phyloP scores from a whole-genome alignment of 2,797 vertebrate genomes.

The Myripristis jacobus region DNA sequence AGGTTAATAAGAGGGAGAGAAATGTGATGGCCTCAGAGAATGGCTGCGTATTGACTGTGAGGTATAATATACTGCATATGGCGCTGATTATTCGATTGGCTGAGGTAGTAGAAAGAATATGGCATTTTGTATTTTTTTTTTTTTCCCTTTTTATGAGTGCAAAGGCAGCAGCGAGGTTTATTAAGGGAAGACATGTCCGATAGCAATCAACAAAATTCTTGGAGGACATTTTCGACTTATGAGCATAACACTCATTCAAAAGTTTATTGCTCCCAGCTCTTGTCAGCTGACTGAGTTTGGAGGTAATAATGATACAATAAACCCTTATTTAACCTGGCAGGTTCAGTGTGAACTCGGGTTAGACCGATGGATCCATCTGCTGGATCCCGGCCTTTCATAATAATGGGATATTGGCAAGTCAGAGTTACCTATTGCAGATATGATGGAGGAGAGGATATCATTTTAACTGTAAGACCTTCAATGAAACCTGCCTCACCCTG shows the following conservation, averaged over 20 bases:
- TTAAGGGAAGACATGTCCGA: constrained; percentile 21
- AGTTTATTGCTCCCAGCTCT: constrained; percentile 22
- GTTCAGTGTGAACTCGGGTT: background rate
- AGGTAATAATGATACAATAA: constrained; percentile 35
- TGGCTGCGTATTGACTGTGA: constrained; percentile 39
- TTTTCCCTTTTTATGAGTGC: constrained; percentile 39
- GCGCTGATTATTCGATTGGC: constrained; percentile 27
- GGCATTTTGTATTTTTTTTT: constrained; percentile 15
- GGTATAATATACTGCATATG: constrained; percentile 43
- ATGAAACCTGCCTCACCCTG: constrained; percentile 45
- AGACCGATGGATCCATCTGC: background rate
- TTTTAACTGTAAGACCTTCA: constrained; percentile 36
- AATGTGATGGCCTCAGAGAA: constrained; percentile 45
- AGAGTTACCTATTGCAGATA: constrained; percentile 35
- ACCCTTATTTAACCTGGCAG: constrained; percentile 12
- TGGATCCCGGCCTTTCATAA: background rate
- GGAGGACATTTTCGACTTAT: constrained; percentile 1
- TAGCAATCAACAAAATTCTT: constrained; percentile 37
- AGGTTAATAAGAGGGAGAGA: constrained; percentile 52
- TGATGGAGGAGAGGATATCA: constrained; percentile 19
- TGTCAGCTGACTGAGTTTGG: constrained; percentile 21
- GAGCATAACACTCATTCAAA: constrained; percentile 27
- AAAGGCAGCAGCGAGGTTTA: constrained; percentile 23
- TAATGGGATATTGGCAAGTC: background rate
- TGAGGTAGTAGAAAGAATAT: constrained; percentile 26